Conservation (phyloP, 2,888 invertebrate genomes). For the Nemotelus nigrinus region DNA sequence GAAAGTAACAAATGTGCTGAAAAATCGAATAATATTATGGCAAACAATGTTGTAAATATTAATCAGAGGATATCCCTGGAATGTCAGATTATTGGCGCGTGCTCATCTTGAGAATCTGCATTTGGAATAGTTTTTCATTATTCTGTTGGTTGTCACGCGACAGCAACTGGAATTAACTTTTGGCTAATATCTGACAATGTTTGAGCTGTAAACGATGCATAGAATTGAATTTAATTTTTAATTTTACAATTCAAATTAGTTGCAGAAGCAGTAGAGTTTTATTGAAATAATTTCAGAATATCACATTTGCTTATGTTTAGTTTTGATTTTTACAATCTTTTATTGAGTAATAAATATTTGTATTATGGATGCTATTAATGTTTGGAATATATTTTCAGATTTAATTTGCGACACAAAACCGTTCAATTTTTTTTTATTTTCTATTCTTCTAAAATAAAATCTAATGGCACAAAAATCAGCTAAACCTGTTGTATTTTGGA, state of each 20-base stretch:
- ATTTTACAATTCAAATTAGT: constrained; percentile 35
- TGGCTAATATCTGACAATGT: constrained; percentile 1
- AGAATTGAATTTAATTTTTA: constrained; percentile 23
- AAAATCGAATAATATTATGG: constrained; percentile 32
- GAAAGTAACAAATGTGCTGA: constrained; percentile 24
- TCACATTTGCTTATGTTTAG: neutral
- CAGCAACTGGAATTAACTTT: neutral
- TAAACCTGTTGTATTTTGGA: too few species aligned
- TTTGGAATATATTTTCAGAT: too few species aligned
- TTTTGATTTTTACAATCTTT: neutral
- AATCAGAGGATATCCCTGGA: constrained; percentile 44
- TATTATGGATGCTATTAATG: too few species aligned
- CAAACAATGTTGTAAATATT: constrained; percentile 43
- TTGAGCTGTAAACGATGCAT: constrained; percentile 5
- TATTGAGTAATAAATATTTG: too few species aligned
- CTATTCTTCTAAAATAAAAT: too few species aligned
- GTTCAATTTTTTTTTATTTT: too few species aligned
- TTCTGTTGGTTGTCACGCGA: neutral
- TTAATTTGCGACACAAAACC: too few species aligned
- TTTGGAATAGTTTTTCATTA: constrained; percentile 12
- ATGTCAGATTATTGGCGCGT: constrained; percentile 44
- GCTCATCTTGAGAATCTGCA: constrained; percentile 29
- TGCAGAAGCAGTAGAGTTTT: neutral
- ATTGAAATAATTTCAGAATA: constrained; percentile 24
- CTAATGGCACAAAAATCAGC: too few species aligned